Percentiles rank a stretch among this genome's conserved stretches.
Evolutionary conservation across 2,888 invertebrate genomes (phyloP).

Genomic region (Nipponacmea schrenckii): DNA sequence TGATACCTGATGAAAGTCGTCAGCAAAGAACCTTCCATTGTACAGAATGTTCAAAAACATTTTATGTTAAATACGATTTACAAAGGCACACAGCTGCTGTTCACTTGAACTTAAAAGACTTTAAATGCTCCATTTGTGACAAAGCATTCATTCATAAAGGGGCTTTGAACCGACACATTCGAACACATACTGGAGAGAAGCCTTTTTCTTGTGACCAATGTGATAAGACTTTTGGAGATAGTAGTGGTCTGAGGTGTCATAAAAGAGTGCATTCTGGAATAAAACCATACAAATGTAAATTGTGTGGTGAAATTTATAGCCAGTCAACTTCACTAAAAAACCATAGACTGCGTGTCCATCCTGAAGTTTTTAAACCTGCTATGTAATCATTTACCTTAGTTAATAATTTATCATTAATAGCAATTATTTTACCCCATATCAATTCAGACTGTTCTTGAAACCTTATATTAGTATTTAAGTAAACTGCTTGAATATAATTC

Average conservation of each 20-base stretch:
- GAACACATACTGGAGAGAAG: slow-evolving; percentile 1
- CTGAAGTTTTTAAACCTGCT: neutral
- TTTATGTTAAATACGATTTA: neutral
- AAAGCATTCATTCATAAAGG: slow-evolving; percentile 5
- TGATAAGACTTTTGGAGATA: neutral
- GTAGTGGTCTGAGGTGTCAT: neutral
- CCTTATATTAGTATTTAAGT: too few relatives aligned
- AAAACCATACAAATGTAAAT: neutral
- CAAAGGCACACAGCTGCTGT: neutral
- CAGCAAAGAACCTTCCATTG: neutral
- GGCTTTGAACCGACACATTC: neutral
- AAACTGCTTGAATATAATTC: too few relatives aligned
- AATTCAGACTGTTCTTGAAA: too few relatives aligned
- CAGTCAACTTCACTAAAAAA: neutral
- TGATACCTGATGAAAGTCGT: neutral
- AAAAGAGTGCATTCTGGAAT: neutral
- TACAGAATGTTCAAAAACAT: neutral
- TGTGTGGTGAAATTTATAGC: neutral
- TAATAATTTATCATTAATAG: too few relatives aligned
- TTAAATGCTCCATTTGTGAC: neutral
- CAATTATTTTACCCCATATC: too few relatives aligned
- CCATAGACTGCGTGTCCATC: neutral
- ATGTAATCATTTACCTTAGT: too few relatives aligned
- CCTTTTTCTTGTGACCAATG: neutral
- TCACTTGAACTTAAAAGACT: neutral